Percentiles rank a stretch among this genome's conserved stretches.
Conservation (phyloP, 2,797 vertebrate species). For the Miopithecus talapoin region DNA sequence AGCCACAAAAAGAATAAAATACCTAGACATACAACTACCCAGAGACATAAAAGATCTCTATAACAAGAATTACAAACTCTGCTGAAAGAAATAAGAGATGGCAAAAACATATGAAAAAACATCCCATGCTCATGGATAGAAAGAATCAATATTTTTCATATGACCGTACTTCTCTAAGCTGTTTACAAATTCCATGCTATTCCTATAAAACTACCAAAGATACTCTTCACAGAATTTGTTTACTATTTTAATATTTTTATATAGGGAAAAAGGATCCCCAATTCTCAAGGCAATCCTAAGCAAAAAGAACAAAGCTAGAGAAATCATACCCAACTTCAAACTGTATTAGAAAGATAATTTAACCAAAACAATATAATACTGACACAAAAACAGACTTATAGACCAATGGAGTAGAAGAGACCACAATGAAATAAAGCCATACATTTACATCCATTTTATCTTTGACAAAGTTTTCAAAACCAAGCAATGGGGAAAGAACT, state of each 20-base stretch:
- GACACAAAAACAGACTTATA: neutral
- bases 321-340: neutral
- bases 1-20: neutral
- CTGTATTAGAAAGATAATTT: neutral
- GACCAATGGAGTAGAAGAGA: neutral
- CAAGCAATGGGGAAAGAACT: neutral
- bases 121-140: neutral
- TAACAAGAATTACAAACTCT: neutral
- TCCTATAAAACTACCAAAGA: neutral
- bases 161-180: neutral
- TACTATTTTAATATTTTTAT: no score
- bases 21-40: neutral
- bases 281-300: neutral
- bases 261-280: neutral
- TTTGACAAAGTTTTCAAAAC: neutral
- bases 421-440: no score
- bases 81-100: neutral
- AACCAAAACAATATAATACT: neutral
- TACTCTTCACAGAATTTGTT: neutral
- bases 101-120: neutral
- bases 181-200: neutral
- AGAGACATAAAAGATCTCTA: neutral
- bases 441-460: neutral
- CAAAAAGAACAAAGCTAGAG: neutral
- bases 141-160: neutral